phyloP scores from a whole-genome alignment of 2,113 vertebrate species.

The Oreochromis aureus region DNA sequence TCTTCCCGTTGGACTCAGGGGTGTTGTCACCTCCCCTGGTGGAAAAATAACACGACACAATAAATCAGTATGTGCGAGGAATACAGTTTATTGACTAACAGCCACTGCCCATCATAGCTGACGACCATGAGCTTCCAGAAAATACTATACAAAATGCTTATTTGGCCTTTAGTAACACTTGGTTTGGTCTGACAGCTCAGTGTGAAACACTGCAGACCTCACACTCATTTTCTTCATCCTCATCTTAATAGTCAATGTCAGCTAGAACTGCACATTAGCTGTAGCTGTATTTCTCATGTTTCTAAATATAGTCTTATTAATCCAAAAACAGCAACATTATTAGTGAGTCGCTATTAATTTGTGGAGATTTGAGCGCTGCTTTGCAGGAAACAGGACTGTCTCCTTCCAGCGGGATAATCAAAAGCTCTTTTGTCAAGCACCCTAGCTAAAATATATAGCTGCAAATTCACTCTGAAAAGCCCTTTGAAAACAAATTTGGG shows the following conservation, averaged over 20 bases:
- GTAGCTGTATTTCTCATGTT: slow-evolving; percentile 1
- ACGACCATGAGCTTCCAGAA: background rate
- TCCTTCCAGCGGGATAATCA: background rate
- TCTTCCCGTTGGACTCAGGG: background rate
- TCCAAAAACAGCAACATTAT: slow-evolving; percentile 41
- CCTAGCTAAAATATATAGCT: background rate
- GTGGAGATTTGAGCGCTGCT: background rate
- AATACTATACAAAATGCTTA: background rate
- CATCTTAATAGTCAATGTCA: background rate
- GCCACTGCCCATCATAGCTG: background rate
- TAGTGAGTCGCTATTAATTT: slow-evolving; percentile 7
- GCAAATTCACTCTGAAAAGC: background rate
- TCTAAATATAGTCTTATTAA: slow-evolving; percentile 27
- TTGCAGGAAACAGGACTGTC: background rate
- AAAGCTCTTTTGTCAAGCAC: background rate
- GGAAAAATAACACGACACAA: background rate
- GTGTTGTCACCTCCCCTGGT: slow-evolving; percentile 34
- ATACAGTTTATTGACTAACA: background rate
- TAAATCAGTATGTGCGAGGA: background rate
- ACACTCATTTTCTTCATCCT: slow-evolving; percentile 8
- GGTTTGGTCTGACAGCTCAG: background rate
- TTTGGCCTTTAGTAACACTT: background rate
- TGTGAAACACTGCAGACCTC: background rate
- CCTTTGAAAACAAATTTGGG: background rate
- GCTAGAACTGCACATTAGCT: slow-evolving; percentile 18